These are phyloP conservation scores for Eubasilissa splendida DNA, from an alignment of 2,888 invertebrate species.

Conservation along the genomic window DNA sequence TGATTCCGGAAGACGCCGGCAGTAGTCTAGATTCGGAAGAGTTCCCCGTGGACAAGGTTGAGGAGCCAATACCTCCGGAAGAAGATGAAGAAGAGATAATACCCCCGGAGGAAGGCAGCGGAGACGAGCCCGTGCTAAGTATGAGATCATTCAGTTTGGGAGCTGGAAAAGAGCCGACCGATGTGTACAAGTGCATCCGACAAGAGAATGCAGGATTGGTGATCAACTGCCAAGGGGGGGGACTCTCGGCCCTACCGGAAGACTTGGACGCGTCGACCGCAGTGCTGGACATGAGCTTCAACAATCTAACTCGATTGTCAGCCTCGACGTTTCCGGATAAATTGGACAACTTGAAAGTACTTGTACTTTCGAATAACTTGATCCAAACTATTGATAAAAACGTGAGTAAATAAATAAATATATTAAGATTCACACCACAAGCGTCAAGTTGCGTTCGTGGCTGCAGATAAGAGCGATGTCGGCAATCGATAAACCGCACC, in stretches of 20 bases:
- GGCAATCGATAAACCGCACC: constrained; percentile 8
- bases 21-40: background rate
- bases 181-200: background rate
- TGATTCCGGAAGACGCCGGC: constrained; percentile 1
- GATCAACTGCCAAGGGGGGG: background rate
- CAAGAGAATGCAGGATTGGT: background rate
- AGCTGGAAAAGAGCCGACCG: background rate
- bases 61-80: constrained; percentile 62
- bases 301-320: constrained; percentile 34
- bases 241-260: constrained; percentile 17
- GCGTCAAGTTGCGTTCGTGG: background rate
- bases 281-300: constrained; percentile 35
- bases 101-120: constrained; percentile 5
- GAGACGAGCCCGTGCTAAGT: background rate
- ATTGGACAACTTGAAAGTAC: constrained; percentile 64
- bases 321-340: constrained; percentile 62
- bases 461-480: background rate
- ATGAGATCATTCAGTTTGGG: background rate
- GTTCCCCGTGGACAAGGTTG: constrained; percentile 61
- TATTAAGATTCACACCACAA: background rate
- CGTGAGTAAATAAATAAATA: constrained; percentile 38
- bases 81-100: constrained; percentile 60
- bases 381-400: constrained; percentile 45
- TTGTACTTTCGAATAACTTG: constrained; percentile 67
- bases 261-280: background rate